Base-by-base conservation (phyloP, 2,888 invertebrate species). In the Eupeodes luniger region DNA sequence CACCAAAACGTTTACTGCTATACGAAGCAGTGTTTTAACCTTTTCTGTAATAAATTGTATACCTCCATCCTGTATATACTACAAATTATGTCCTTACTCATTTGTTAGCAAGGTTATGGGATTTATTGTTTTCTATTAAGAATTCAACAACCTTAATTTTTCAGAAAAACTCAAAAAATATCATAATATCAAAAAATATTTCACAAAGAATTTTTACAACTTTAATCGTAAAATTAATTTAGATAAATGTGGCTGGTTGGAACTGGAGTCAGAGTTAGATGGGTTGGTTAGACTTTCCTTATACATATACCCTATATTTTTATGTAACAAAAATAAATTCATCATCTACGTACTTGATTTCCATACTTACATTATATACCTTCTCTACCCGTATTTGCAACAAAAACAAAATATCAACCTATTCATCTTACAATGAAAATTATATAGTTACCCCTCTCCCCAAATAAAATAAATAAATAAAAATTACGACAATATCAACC, bases 401-500 rank as follows among this genome's bases (percentile, higher is more conserved):
- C 27, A 27, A 27, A 27, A 19, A 19, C 44, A 47, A 44, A 40
- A 66, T 44, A 66, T 49, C 27, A 66, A 66, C 66, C 40, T 14
- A 47, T 64, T 64, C 47, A 64, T 27, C 19, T 10, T 19, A 6
- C 4, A 14, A 44, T 2, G 9, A n/a, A 61, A 36, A 36, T n/a
- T 61, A n/a, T 36, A 11, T n/a, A 36, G n/a, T 9, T 27, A 47
- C 40, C 12, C 44, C 19, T 44, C 27, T 40, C 47, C 19, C 10
- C 11, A 40, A 64, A 12, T 11, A n/a, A 11, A 16, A 40, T 9
- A 11, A 49, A 57, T 40, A 72, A 55, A 12, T 14, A 67, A 40
- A 55, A 57, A 44, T 57, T 1, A 57, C 82, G 44, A 51, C 51
- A 27, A 16, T 34, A 69, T 36, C 34, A 51, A 69, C 67, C 57